Evolutionary conservation across 2,113 vertebrate genomes (phyloP).

Genomic region (Conger conger): DNA sequence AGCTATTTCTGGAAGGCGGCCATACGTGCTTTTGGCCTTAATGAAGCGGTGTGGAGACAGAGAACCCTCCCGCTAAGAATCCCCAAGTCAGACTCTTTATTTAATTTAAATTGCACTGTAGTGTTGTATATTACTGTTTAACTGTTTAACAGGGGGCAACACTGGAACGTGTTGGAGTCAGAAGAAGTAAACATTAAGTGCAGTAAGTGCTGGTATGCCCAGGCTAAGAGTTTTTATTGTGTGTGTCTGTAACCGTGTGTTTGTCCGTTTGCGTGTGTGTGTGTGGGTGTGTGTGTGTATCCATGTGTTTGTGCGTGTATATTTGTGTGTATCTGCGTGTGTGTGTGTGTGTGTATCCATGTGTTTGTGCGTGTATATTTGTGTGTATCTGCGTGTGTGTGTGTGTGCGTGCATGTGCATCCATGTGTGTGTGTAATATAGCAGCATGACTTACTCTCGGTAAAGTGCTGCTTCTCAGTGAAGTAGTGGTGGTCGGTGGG

Average conservation of each 20-base stretch:
- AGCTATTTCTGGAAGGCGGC: slow-evolving; percentile 52
- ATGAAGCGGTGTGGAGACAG: slow-evolving; percentile 19
- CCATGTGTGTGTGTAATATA: neutral
- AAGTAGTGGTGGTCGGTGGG: slow-evolving; percentile 73
- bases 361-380: neutral
- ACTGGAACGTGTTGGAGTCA: neutral
- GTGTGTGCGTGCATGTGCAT: neutral
- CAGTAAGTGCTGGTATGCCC: neutral
- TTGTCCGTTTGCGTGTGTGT: too few species aligned
- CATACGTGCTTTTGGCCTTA: slow-evolving; percentile 35
- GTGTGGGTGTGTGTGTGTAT: neutral
- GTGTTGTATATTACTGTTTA: neutral
- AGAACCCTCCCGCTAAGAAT: neutral
- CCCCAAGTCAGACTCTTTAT: neutral
- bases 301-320: too few species aligned
- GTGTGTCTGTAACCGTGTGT: too few species aligned
- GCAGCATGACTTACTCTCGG: slow-evolving; percentile 73
- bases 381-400: too few species aligned
- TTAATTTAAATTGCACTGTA: neutral
- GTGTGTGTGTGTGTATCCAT: too few species aligned
- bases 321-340: neutral
- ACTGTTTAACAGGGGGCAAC: neutral
- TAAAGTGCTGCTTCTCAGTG: slow-evolving; percentile 80
- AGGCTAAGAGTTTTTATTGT: neutral
- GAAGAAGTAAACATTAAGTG: neutral